Conservation (phyloP, 1,140 invertebrate genomes). For the Ericerus pela region DNA sequence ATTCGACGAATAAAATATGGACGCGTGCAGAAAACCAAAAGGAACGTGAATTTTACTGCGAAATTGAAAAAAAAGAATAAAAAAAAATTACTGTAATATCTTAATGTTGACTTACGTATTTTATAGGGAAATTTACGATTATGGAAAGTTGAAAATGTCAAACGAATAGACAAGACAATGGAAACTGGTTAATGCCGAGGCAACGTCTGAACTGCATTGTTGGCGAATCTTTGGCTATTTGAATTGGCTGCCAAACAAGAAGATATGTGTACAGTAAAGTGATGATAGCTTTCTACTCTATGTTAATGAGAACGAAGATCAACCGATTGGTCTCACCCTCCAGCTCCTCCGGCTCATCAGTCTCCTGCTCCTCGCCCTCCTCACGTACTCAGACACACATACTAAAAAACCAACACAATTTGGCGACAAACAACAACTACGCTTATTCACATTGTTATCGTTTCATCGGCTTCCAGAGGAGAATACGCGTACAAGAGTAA, state of each 20-base stretch:
- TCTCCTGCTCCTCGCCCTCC: not conserved
- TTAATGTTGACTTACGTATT: conserved; percentile 5
- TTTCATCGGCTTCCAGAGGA: no score
- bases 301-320: conserved; percentile 9
- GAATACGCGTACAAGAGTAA: no score
- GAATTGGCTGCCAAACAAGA: not conserved
- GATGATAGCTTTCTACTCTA: conserved; percentile 12
- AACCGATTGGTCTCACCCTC: no score
- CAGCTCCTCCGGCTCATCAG: not conserved
- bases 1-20: conserved; percentile 7
- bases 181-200: not conserved
- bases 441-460: not conserved
- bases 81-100: not conserved
- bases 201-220: not conserved
- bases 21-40: not conserved
- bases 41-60: not conserved
- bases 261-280: not conserved
- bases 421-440: conserved; percentile 1
- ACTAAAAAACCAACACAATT: no score
- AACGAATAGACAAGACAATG: conserved; percentile 7
- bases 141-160: conserved; percentile 9
- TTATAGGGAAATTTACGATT: conserved; percentile 10
- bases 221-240: conserved; percentile 2
- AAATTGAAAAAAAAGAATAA: not conserved
- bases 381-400: no score